A percentile compares a stretch with the other conserved stretches of the same genome.
Evolutionary conservation across 2,888 invertebrate species (phyloP).

Genomic region (Brenthis ino): DNA sequence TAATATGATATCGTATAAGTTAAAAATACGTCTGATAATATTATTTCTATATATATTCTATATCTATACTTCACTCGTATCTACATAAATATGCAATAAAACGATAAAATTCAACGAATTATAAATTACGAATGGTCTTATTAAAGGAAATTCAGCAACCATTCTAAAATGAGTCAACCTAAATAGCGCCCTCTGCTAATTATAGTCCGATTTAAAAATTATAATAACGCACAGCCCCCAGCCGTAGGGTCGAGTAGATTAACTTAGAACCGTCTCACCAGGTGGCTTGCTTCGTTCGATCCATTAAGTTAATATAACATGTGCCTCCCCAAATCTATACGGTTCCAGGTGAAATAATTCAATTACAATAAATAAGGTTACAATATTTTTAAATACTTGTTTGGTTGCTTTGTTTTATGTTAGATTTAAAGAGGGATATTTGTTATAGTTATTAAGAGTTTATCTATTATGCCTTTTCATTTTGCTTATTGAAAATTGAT

Average conservation of each 20-base stretch:
- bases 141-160: slow-evolving; percentile 9
- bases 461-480: too few relatives aligned
- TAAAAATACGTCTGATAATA: too few relatives aligned
- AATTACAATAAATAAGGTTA: slow-evolving; percentile 30
- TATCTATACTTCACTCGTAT: too few relatives aligned
- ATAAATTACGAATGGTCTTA: slow-evolving; percentile 5
- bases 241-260: slow-evolving; percentile 46
- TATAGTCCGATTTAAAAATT: slow-evolving; percentile 43
- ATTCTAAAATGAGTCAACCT: slow-evolving; percentile 29
- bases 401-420: background rate
- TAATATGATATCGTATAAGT: too few relatives aligned
- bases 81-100: too few relatives aligned
- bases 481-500: too few relatives aligned
- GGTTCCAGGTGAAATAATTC: slow-evolving; percentile 40
- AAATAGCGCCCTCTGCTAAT: slow-evolving; percentile 35
- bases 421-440: too few relatives aligned
- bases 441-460: too few relatives aligned
- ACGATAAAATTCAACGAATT: background rate
- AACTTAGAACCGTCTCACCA: slow-evolving; percentile 56
- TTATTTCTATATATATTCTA: too few relatives aligned
- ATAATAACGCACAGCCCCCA: slow-evolving; percentile 43
- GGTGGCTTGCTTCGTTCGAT: slow-evolving; percentile 55
- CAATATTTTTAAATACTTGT: slow-evolving; percentile 10
- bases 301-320: slow-evolving; percentile 46
- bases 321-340: slow-evolving; percentile 32